Conservation (phyloP, 2,797 vertebrate genomes). For the Merluccius polli region DNA sequence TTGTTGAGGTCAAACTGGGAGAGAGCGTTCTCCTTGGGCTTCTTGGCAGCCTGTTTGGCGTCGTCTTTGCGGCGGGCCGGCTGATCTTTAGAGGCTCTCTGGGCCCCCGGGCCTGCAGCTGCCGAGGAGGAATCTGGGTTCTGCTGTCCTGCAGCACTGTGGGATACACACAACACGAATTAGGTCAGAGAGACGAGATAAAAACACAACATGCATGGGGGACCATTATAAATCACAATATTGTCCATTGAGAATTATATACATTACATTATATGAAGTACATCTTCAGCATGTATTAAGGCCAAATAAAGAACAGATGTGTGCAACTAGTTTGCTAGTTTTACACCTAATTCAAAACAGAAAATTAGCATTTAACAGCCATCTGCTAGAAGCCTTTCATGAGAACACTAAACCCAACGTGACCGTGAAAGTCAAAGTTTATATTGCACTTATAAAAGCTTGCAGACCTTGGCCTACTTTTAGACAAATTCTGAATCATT, state of each 20-base stretch:
- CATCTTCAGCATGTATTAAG: too few species aligned
- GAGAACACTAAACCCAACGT: too few species aligned
- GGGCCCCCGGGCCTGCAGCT: constrained; percentile 58
- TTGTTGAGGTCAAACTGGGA: constrained; percentile 99
- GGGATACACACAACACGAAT: constrained; percentile 27
- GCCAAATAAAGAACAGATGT: too few species aligned
- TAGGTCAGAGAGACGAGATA: neutral
- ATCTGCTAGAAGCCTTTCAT: neutral
- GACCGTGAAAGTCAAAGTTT: too few species aligned
- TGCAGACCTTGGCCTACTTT: too few species aligned
- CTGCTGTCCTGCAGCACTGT: constrained; percentile 64
- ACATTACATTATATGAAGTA: neutral
- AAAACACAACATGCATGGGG: neutral
- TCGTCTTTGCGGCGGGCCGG: constrained; percentile 88
- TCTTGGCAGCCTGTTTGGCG: constrained; percentile 85
- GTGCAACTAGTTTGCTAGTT: neutral
- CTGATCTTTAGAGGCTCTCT: constrained; percentile 80
- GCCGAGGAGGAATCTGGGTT: constrained; percentile 65
- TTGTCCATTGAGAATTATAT: neutral
- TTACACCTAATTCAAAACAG: neutral
- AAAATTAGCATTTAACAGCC: neutral
- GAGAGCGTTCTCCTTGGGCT: constrained; percentile 93
- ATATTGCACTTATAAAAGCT: too few species aligned
- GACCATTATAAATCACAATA: neutral
- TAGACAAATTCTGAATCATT: too few species aligned